Base-by-base conservation (phyloP, 1,140 invertebrate genomes). In the Eumeta japonica region DNA sequence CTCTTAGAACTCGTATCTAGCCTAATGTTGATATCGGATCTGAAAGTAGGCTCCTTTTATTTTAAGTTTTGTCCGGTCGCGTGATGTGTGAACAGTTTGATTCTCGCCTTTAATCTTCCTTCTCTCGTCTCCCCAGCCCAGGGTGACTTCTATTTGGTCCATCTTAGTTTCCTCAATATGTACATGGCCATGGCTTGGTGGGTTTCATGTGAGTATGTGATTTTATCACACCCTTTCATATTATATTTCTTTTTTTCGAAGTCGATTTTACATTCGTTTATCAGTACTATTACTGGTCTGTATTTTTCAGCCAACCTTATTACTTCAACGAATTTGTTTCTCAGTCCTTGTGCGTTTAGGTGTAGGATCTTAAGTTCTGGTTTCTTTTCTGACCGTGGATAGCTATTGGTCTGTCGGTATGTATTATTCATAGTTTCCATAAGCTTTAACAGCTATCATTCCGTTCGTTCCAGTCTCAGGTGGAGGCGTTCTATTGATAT, bases 151-250 rank as follows among this genome's bases (percentile, higher is more conserved):
- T 4, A 30, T 39, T 39, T 39, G 12, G 16, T 12, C 37, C 37
- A 39, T 28, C 37, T 39, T 24, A 39, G 18, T 3, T 30, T 30
- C 12, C 18, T 32, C n/a, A n/a, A n/a, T n/a, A n/a, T n/a, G n/a
- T n/a, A n/a, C n/a, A n/a, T n/a, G n/a, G n/a, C n/a, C n/a, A 19
- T 30, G 28, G 15, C 20, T 16, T 32, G 19, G 14, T 39, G 37
- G 16, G 17, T 32, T 16, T 17, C 30, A 13, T 13, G 3, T 2
- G 2, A 28, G n/a, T 39, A 19, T n/a, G 29, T 2, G 5, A 39
- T n/a, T 39, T 38, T 39, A n/a, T 38, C 36, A 17, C 31, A 38
- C 3, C 24, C 28, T 11, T 29, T 16, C 2, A 38, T 38, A 15
- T 38, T 28, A 38, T 28, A 38, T 12, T 38, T 10, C 14, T 28